A percentile compares a stretch with the other conserved stretches of the same genome.
Evolutionary conservation across 2,888 invertebrate species (phyloP).

Genomic region (Morinoia aosen): DNA sequence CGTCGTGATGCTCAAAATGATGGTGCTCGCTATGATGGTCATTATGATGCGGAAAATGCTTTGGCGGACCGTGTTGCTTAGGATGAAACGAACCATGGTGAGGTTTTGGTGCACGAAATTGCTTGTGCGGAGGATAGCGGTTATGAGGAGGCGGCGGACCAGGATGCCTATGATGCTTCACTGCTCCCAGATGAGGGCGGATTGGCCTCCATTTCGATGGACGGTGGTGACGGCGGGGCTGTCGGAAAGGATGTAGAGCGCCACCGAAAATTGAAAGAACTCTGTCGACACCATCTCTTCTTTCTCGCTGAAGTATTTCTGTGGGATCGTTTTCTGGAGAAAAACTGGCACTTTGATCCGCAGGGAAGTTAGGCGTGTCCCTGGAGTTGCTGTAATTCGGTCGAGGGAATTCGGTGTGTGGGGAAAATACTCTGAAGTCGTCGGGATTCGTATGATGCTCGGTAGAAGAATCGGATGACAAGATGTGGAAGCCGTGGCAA

Average conservation of each 20-base stretch:
- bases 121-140: not conserved
- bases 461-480: slow-evolving; percentile 22
- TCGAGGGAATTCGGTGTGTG: not conserved
- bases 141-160: not conserved
- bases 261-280: slow-evolving; percentile 43
- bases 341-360: not conserved
- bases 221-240: not conserved
- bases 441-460: slow-evolving; percentile 9
- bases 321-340: not conserved
- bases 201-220: slow-evolving; percentile 16
- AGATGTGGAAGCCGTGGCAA: slow-evolving; percentile 19
- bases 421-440: not conserved
- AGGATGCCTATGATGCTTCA: not conserved
- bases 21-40: not conserved
- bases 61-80: not conserved
- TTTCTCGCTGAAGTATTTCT: not conserved
- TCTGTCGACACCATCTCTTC: slow-evolving; percentile 30
- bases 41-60: not conserved
- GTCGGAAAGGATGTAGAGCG: not conserved
- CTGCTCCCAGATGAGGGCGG: slow-evolving; percentile 20
- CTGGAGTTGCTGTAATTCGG: not conserved
- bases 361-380: not conserved
- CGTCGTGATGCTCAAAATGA: slow-evolving; percentile 44
- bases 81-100: not conserved
- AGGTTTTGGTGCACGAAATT: not conserved